phyloP scores from a whole-genome alignment of 2,113 vertebrate species.

The Potamarius usumacintae region DNA sequence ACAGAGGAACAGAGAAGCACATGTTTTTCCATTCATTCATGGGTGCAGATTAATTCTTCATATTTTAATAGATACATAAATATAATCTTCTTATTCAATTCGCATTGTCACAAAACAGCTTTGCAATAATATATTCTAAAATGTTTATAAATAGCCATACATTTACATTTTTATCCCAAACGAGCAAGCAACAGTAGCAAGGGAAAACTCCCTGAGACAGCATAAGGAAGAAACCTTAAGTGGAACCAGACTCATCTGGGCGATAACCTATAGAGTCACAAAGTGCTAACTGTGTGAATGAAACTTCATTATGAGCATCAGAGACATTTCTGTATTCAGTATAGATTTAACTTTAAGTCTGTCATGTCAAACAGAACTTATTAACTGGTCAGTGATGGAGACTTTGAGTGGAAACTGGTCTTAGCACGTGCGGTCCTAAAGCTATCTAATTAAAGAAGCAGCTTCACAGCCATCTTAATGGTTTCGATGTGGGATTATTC shows the following conservation, averaged over 20 bases:
- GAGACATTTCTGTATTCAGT: no score
- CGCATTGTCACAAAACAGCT: background rate
- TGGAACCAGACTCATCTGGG: no score
- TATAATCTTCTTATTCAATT: background rate
- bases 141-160: background rate
- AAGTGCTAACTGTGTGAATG: background rate
- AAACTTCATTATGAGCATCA: no score
- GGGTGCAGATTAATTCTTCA: background rate
- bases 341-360: no score
- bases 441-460: no score
- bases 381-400: background rate
- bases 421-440: no score
- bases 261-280: no score
- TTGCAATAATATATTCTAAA: background rate
- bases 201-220: no score
- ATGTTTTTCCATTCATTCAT: background rate
- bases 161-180: background rate
- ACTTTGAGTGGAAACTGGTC: background rate
- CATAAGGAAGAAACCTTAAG: no score
- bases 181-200: background rate
- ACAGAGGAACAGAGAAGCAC: background rate
- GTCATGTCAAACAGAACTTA: no score
- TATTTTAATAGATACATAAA: background rate
- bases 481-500: background rate
- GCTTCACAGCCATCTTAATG: background rate